These are phyloP conservation scores for Venustaconcha ellipsiformis DNA, from an alignment of 1,140 invertebrate species.

Conservation along the genomic window DNA sequence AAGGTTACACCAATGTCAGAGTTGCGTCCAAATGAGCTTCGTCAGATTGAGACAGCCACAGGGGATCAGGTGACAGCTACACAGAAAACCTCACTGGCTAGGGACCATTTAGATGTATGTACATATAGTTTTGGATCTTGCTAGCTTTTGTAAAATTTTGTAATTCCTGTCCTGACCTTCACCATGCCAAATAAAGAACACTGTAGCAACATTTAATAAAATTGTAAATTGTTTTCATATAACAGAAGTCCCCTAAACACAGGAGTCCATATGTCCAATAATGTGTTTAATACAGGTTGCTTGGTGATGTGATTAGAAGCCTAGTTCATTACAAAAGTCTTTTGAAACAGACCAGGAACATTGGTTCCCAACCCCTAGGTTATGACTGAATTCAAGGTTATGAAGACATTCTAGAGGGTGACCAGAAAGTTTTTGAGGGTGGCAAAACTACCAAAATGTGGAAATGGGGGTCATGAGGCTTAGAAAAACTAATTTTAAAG, in stretches of 20 bases:
- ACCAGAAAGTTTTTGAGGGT: no score
- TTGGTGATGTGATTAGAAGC: background rate
- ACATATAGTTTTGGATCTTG: background rate
- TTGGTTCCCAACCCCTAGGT: no score
- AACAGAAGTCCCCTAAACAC: background rate
- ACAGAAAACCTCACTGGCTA: constrained; percentile 87
- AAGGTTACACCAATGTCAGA: constrained; percentile 69
- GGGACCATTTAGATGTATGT: constrained; percentile 48
- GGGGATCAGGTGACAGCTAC: constrained; percentile 75
- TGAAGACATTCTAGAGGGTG: no score
- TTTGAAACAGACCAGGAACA: no score
- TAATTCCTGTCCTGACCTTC: background rate
- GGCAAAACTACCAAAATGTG: no score
- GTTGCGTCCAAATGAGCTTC: constrained; percentile 74
- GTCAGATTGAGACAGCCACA: constrained; percentile 75
- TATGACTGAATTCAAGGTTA: no score
- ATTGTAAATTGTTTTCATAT: background rate
- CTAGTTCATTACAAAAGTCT: background rate
- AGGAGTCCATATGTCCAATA: background rate
- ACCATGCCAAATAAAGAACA: background rate
- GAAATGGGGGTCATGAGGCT: no score
- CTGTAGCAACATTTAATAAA: constrained; percentile 1
- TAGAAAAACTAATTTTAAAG: no score
- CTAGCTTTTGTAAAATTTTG: background rate
- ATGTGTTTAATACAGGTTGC: background rate